Evolutionary conservation across 1,140 invertebrate genomes (phyloP), one percentile per base, ranked within the genome.

Genomic region (Leguminivora glycinivorella): DNA sequence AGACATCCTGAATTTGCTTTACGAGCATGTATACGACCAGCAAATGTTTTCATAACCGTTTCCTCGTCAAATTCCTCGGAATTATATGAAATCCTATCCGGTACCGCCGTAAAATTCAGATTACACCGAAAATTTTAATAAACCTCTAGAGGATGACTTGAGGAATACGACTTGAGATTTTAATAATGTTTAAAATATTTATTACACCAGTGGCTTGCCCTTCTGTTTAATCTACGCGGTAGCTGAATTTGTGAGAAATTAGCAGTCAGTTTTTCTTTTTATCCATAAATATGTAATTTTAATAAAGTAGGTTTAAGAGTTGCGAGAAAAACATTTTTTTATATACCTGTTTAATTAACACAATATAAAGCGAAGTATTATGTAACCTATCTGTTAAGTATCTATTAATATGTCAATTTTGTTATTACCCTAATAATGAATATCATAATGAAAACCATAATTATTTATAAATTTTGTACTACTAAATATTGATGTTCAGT

Each of bases 61-160:
- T 74, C 71, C 47, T 63, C 70, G 60, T 75, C 70, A 77, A 72
- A 75, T 75, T 56, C 60, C 69, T 38, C 56, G 67, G 71, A 75
- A 78, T 78, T 77, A 77, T 75, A 75, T 70, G 72, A 75, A 72
- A 71, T 71, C 73, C 58, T 75, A 76, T 74, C 68, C 70, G 29
- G 56, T 40, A 19, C 26, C 47, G 72, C 73, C 77, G 76, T 81
- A 81, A 81, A 79, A 74, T 68, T 73, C 70, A 82, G 74, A 82
- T 79, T 76, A 74, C 74, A 72, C 47, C 70, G 75, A 75, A 74
- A 82, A 79, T 80, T 80, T 82, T 82, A 80, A 82, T 82, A 79
- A 78, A 77, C 70, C 68, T 63, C 58, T 63, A 29, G 58, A 63
- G 58, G 26, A 25, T 26, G 26, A 26, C 26, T 63, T 26, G 25